Evolutionary conservation across 2,888 invertebrate species (phyloP).

Genomic region (Liposcelis brunnea): DNA sequence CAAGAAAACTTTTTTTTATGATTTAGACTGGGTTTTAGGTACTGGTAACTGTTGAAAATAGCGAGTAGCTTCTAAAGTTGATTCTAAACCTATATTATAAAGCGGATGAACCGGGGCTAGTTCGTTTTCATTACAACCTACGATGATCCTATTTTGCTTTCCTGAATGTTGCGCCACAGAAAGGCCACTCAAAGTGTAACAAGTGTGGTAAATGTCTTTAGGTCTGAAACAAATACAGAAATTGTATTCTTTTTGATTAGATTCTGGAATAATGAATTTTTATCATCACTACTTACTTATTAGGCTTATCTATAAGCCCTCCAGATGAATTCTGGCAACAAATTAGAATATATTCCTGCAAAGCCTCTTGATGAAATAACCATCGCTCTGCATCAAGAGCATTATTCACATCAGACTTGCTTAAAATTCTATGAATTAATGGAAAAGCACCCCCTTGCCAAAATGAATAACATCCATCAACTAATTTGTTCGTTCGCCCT

Average conservation of each 20-base stretch:
- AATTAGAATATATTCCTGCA: conserved; percentile 87
- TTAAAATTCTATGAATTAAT: conserved; percentile 58
- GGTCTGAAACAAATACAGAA: conserved; percentile 34
- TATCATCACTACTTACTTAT: conserved; percentile 80
- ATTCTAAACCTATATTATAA: conserved; percentile 60
- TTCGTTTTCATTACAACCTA: conserved; percentile 52
- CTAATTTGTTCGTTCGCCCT: conserved; percentile 94
- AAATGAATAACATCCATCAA: conserved; percentile 97
- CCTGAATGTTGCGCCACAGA: conserved; percentile 69
- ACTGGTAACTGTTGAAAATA: conserved; percentile 26
- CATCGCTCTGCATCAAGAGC: conserved; percentile 33
- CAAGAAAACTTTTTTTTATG: no score
- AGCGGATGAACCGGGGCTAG: conserved; percentile 60
- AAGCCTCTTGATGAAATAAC: conserved; percentile 69
- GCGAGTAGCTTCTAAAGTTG: conserved; percentile 32
- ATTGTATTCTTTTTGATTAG: neutral
- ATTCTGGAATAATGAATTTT: no score
- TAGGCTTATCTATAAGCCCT: conserved; percentile 91
- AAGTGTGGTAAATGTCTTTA: conserved; percentile 91
- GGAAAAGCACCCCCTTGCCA: conserved; percentile 95
- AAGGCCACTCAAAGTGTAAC: conserved; percentile 87
- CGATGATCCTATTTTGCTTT: conserved; percentile 25
- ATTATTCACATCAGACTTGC: conserved; percentile 28
- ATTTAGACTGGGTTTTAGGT: conserved; percentile 12
- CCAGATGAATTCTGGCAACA: conserved; percentile 81